A percentile compares a stretch with the other conserved stretches of the same genome.
These are phyloP conservation scores for Heteronetta atricapilla DNA, from an alignment of 2,113 vertebrate genomes.

Conservation along the genomic window DNA sequence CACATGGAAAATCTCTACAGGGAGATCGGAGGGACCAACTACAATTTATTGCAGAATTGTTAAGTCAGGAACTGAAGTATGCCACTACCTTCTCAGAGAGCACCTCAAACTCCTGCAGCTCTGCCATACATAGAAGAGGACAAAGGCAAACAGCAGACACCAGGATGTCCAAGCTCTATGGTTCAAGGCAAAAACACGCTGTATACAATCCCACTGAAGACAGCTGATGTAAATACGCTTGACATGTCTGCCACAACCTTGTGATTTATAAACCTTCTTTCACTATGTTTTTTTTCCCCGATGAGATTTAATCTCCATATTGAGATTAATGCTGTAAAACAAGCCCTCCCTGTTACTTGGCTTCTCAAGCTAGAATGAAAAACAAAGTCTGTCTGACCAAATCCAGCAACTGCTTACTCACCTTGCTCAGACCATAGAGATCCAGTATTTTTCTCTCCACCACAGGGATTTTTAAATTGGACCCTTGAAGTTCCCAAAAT, in stretches of 20 bases:
- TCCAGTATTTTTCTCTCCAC: conserved; percentile 95
- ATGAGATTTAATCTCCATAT: not conserved
- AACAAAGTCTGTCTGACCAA: not conserved
- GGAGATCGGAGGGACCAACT: not conserved
- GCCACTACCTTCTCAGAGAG: not conserved
- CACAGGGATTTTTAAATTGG: conserved; percentile 92
- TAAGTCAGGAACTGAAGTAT: not conserved
- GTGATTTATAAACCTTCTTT: not conserved
- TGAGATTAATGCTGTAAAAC: not conserved
- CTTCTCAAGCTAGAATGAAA: not conserved
- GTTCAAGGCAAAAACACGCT: not conserved
- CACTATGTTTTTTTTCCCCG: not conserved
- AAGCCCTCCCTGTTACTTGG: not conserved
- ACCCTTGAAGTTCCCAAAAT: conserved; percentile 98
- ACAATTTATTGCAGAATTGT: not conserved
- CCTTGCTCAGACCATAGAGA: conserved; percentile 95
- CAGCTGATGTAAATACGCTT: not conserved
- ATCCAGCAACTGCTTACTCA: conserved; percentile 44
- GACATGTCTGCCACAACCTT: not conserved
- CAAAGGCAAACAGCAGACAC: not conserved
- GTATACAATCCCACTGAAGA: not conserved
- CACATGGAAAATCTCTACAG: not conserved
- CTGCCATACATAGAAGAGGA: not conserved
- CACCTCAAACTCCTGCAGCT: not conserved
- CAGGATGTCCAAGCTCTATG: not conserved